Percentiles rank a stretch among this genome's conserved stretches.
Conservation (phyloP, 2,888 invertebrate genomes). For the Ceramica pisi region DNA sequence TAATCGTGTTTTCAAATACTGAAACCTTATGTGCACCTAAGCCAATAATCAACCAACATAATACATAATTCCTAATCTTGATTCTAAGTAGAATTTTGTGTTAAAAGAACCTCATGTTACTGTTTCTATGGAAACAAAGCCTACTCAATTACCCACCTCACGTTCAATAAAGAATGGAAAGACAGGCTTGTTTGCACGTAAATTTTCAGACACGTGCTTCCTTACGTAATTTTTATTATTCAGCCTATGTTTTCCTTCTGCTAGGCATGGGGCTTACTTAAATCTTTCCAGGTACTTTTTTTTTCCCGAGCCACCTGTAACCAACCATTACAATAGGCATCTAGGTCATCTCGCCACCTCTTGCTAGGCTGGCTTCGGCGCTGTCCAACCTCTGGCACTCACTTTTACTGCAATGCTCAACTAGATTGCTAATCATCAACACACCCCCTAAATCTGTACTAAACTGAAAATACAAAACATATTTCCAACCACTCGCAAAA, state of each 20-base stretch:
- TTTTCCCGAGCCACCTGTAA: too few relatives aligned
- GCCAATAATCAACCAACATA: not conserved
- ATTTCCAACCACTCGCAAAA: not conserved
- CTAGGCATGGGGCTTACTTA: too few relatives aligned
- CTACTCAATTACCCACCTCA: not conserved
- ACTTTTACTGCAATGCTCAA: not conserved
- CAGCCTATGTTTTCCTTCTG: too few relatives aligned
- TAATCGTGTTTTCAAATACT: too few relatives aligned
- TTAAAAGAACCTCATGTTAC: not conserved
- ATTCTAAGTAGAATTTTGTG: not conserved
- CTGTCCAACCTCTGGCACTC: too few relatives aligned
- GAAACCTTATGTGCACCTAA: too few relatives aligned
- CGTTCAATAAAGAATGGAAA: not conserved
- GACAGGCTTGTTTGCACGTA: not conserved
- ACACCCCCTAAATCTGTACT: not conserved
- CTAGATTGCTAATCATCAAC: not conserved
- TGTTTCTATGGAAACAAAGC: not conserved
- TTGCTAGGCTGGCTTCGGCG: too few relatives aligned
- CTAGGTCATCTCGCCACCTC: too few relatives aligned
- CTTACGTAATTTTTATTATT: not conserved
- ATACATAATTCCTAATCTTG: not conserved
- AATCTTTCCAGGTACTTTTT: too few relatives aligned
- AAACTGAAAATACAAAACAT: not conserved
- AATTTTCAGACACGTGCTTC: not conserved
- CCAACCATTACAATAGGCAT: too few relatives aligned